phyloP scores from a whole-genome alignment of 2,113 vertebrate genomes.

The Psophia crepitans region DNA sequence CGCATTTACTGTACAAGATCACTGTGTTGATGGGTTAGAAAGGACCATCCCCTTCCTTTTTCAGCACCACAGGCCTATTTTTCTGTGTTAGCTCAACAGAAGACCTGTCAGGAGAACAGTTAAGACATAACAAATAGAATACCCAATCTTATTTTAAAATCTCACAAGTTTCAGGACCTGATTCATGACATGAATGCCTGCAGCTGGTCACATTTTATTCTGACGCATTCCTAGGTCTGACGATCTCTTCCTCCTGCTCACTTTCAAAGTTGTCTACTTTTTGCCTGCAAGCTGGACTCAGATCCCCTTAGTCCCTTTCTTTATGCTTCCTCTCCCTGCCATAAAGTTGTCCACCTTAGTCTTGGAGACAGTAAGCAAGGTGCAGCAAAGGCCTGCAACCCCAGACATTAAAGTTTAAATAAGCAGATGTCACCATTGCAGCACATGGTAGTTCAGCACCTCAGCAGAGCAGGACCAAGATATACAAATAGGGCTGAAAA shows the following conservation, averaged over 20 bases:
- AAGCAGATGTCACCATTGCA: background rate
- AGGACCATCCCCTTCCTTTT: background rate
- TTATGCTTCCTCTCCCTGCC: background rate
- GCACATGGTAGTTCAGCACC: background rate
- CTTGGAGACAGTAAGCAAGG: background rate
- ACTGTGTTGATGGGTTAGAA: background rate
- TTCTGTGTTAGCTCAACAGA: background rate
- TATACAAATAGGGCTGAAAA: background rate
- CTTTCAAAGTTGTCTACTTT: background rate
- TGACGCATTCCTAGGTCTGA: background rate
- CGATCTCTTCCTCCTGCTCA: background rate
- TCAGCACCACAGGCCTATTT: background rate
- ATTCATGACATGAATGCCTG: background rate
- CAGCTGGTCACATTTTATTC: background rate
- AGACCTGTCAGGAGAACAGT: background rate
- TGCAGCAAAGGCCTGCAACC: background rate
- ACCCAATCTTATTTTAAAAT: background rate
- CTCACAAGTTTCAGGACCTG: background rate
- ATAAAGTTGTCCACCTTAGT: background rate
- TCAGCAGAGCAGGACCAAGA: background rate
- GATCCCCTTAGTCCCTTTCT: background rate
- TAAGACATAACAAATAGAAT: background rate
- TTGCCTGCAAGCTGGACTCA: background rate
- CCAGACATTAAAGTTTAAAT: background rate
- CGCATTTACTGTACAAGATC: background rate